Evolutionary conservation across 2,797 vertebrate species (phyloP).

Genomic region (Oreortyx pictus): DNA sequence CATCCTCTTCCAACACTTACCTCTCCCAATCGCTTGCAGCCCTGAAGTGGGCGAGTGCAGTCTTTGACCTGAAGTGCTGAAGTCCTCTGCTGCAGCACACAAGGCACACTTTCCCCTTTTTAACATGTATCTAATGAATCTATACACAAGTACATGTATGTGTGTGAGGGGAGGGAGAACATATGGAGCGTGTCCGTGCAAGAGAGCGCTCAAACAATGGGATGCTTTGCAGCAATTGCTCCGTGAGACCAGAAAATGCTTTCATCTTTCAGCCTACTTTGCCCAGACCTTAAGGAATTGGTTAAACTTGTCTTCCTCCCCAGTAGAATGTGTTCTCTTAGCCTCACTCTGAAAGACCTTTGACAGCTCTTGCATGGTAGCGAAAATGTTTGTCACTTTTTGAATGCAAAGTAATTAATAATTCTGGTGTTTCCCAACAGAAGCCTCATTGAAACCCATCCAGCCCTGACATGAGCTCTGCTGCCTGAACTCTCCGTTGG

Average conservation of each 20-base stretch:
- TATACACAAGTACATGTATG: neutral
- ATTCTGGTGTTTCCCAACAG: slow-evolving; percentile 6
- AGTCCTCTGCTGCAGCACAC: neutral
- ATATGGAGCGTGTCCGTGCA: neutral
- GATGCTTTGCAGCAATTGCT: neutral
- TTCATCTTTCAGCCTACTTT: neutral
- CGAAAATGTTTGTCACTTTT: neutral
- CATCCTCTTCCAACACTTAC: neutral
- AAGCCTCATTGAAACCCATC: neutral
- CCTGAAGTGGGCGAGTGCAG: neutral
- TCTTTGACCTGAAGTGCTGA: neutral
- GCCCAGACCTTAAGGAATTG: neutral
- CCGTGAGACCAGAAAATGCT: neutral
- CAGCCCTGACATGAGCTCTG: neutral
- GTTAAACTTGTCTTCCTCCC: neutral
- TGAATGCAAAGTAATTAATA: neutral
- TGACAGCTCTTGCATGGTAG: neutral
- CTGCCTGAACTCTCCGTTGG: neutral
- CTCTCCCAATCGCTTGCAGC: neutral
- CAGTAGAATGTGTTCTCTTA: neutral
- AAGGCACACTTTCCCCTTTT: neutral
- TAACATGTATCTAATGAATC: neutral
- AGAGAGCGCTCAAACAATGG: neutral
- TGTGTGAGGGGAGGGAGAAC: neutral
- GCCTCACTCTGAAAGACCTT: neutral